phyloP scores from a whole-genome alignment of 2,888 invertebrate species.

The Octodonta nipae region DNA sequence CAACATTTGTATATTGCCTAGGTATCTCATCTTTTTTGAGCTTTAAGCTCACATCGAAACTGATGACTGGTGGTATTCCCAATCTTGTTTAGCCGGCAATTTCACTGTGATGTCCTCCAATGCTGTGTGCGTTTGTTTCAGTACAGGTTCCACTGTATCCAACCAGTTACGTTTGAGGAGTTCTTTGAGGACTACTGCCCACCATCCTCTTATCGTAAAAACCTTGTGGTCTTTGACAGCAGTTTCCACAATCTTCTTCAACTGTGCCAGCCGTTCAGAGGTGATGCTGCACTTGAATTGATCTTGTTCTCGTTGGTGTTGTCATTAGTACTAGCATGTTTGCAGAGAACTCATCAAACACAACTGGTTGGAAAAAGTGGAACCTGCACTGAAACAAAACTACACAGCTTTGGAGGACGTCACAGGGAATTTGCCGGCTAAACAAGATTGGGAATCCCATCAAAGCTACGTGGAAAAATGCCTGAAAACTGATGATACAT shows the following conservation, averaged over 20 bases:
- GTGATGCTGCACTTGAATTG: constrained; percentile 43
- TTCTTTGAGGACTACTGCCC: constrained; percentile 56
- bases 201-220: constrained; percentile 49
- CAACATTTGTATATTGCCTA: no score
- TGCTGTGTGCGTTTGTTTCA: constrained; percentile 13
- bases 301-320: no score
- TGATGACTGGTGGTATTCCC: constrained; percentile 31
- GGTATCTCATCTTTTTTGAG: no score
- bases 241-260: constrained; percentile 50
- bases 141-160: constrained; percentile 44
- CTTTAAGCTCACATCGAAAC: no score
- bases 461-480: no score
- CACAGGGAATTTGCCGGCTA: constrained; percentile 30
- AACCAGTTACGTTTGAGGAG: constrained; percentile 60
- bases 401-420: constrained; percentile 28
- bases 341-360: constrained; percentile 54
- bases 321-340: no score
- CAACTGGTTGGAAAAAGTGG: constrained; percentile 62
- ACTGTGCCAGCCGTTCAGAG: constrained; percentile 49
- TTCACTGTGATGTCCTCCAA: constrained; percentile 31
- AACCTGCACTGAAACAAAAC: constrained; percentile 24
- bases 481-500: no score
- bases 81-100: constrained; percentile 31
- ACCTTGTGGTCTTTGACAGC: constrained; percentile 52
- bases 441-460: constrained; percentile 33